Percentiles rank a stretch among this genome's conserved stretches.
These are phyloP conservation scores for Timema podura DNA, from an alignment of 2,888 invertebrate genomes.

Conservation along the genomic window DNA sequence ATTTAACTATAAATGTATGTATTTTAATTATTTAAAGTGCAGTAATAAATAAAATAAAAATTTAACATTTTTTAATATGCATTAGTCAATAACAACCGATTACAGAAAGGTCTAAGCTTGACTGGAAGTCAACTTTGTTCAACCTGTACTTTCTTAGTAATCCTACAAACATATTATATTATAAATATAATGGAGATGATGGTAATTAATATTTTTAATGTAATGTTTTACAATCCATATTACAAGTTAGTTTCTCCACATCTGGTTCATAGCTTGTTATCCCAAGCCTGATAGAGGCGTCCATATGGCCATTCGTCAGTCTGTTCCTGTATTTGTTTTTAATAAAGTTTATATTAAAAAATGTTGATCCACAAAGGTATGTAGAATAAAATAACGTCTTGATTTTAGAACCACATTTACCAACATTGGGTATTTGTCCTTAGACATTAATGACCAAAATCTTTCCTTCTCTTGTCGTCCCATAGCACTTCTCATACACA, in stretches of 20 bases:
- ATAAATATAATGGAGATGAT: too few relatives aligned
- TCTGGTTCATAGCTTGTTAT: constrained; percentile 1
- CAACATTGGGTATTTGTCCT: constrained; percentile 3
- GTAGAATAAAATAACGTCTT: not conserved
- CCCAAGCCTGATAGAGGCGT: not conserved
- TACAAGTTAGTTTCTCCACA: not conserved
- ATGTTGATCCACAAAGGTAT: not conserved
- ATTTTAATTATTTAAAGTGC: too few relatives aligned
- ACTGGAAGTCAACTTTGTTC: too few relatives aligned
- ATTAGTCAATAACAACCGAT: too few relatives aligned
- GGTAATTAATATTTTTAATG: not conserved
- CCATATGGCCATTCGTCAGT: not conserved
- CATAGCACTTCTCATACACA: not conserved
- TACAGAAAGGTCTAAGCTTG: too few relatives aligned
- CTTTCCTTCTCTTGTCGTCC: not conserved
- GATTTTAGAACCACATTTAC: not conserved
- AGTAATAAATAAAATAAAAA: too few relatives aligned
- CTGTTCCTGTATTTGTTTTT: constrained; percentile 6
- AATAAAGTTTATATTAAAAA: not conserved
- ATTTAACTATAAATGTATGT: too few relatives aligned
- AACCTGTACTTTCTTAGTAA: too few relatives aligned
- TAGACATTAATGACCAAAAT: not conserved
- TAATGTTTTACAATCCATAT: not conserved
- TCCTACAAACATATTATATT: too few relatives aligned
- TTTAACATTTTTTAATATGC: too few relatives aligned